These are phyloP conservation scores for Globia sparganii DNA, from an alignment of 2,888 invertebrate species.

Conservation along the genomic window DNA sequence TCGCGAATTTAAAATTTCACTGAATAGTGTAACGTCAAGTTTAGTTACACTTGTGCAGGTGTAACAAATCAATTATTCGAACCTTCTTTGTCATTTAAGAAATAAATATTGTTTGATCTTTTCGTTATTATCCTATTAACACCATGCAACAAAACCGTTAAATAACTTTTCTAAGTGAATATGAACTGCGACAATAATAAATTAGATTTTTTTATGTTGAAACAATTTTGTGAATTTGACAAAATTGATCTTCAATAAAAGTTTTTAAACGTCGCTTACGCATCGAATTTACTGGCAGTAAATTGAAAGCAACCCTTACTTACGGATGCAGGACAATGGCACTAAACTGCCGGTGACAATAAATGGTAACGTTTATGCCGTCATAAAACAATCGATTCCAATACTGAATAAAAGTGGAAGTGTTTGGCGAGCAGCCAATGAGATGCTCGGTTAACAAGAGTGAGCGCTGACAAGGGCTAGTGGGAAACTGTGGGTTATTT, in stretches of 20 bases:
- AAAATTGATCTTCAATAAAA: conserved; percentile 67
- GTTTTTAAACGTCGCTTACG: conserved; percentile 74
- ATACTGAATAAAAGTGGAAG: conserved; percentile 84
- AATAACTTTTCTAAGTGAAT: conserved; percentile 30
- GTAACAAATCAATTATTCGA: conserved; percentile 28
- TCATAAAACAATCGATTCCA: conserved; percentile 87
- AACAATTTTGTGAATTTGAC: conserved; percentile 67
- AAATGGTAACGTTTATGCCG: conserved; percentile 84
- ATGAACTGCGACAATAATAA: conserved; percentile 38
- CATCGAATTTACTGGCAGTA: conserved; percentile 79
- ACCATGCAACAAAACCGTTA: conserved; percentile 44
- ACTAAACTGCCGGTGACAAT: conserved; percentile 82
- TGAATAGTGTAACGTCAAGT: conserved; percentile 5
- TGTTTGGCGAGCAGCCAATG: conserved; percentile 85
- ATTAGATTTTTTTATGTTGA: conserved; percentile 56
- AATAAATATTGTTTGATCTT: conserved; percentile 12
- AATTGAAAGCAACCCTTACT: conserved; percentile 81
- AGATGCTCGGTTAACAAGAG: conserved; percentile 76
- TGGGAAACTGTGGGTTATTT: conserved; percentile 80
- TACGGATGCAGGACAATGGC: conserved; percentile 78
- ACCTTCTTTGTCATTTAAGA: background rate
- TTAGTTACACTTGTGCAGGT: conserved; percentile 30
- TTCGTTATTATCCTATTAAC: conserved; percentile 15
- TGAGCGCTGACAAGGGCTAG: conserved; percentile 76
- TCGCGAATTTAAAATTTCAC: background rate